These are phyloP conservation scores for Caenorhabditis angaria DNA, from an alignment of 2,888 invertebrate genomes.

Conservation along the genomic window DNA sequence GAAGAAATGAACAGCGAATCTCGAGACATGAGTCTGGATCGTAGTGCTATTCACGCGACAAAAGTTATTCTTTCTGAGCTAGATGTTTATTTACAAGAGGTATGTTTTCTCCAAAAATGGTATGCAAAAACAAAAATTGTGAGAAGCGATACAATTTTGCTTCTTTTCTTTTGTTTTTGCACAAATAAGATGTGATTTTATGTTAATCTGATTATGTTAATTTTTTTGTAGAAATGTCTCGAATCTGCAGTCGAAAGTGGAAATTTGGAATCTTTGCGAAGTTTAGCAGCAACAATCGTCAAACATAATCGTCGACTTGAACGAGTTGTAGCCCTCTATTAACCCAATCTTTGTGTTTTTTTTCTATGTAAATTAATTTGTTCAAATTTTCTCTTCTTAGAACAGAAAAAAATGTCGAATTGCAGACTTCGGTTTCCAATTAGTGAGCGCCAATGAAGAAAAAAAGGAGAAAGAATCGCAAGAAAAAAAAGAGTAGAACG, in stretches of 20 bases:
- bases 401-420: background rate
- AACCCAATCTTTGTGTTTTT: background rate
- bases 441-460: background rate
- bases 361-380: background rate
- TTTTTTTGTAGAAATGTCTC: constrained; percentile 44
- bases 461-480: background rate
- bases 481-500: background rate
- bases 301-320: constrained; percentile 39
- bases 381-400: background rate
- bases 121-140: no score
- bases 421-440: constrained; percentile 2
- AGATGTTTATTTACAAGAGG: constrained; percentile 42
- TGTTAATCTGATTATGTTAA: background rate
- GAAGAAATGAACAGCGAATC: constrained; percentile 47
- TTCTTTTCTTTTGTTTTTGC: no score
- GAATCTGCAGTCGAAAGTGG: constrained; percentile 53
- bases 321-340: constrained; percentile 34
- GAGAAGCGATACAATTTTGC: no score
- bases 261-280: constrained; percentile 47
- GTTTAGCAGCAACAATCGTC: constrained; percentile 37
- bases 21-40: constrained; percentile 40
- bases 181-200: background rate
- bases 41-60: constrained; percentile 45
- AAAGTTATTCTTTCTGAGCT: constrained; percentile 34
- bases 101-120: no score